Percentiles rank a stretch among this genome's conserved stretches.
These are phyloP conservation scores for Dasyurus viverrinus DNA, from an alignment of 2,113 vertebrate genomes.

Conservation along the genomic window DNA sequence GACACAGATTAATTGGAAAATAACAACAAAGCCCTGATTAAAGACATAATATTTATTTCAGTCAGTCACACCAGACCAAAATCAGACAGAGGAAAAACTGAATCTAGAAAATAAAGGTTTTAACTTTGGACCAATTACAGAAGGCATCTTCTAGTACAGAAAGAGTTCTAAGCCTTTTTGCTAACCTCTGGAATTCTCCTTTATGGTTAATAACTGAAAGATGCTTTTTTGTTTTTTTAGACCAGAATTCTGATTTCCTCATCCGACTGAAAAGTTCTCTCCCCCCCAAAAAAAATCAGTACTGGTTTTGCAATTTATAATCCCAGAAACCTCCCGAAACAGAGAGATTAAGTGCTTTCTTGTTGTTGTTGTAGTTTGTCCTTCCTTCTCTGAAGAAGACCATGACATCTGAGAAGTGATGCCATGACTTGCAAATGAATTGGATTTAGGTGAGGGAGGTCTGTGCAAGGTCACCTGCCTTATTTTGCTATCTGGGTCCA, in stretches of 20 bases:
- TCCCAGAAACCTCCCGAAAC: not conserved
- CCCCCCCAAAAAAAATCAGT: not conserved
- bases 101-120: not conserved
- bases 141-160: not conserved
- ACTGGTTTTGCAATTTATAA: not conserved
- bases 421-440: too few species aligned
- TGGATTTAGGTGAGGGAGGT: too few species aligned
- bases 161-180: not conserved
- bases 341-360: not conserved
- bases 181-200: not conserved
- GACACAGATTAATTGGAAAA: conserved; percentile 80
- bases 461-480: too few species aligned
- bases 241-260: not conserved
- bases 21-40: conserved; percentile 76
- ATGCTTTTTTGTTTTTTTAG: not conserved
- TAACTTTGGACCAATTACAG: conserved; percentile 41
- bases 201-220: conserved; percentile 33
- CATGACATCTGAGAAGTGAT: too few species aligned
- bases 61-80: conserved; percentile 61
- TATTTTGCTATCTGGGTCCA: too few species aligned
- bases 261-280: not conserved
- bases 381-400: too few species aligned
- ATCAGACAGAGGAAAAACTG: conserved; percentile 43
- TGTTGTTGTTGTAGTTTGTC: too few species aligned
- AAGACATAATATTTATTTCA: conserved; percentile 74